Evolutionary conservation across 2,113 vertebrate species (phyloP), one percentile per base, ranked within the genome.

Genomic region (Brachionichthys hirsutus): DNA sequence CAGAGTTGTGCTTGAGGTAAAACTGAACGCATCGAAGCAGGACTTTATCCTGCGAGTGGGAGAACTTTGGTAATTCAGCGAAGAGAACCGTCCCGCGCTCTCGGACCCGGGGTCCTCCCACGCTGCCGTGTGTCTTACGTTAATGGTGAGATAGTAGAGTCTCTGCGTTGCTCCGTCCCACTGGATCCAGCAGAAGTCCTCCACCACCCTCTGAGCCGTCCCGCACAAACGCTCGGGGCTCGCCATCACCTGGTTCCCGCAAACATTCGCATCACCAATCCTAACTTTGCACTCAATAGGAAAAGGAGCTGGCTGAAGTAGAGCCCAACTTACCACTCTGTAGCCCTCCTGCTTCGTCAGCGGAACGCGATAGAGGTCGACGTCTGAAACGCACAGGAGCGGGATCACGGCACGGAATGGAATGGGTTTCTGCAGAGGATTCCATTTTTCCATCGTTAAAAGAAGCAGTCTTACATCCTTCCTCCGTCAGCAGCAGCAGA

Each of bases 131-230:
- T 67, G 49, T 41, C 35, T 80, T 86, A 94, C 94, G 93, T 91
- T 92, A 35, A 80, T 70, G 7, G 91, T 82, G 83, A 97, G 84
- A 80, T 92, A 95, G 88, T 94, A 97, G 11, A 99, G 88, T 69
- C 95, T 94, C 73, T 99, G 96, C 15, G 90, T 88, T 66, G 89
- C 77, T 77, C 87, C 89, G 75, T 99, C 95, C 96, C 96, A 99
- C 56, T 98, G 97, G 60, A 92, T 89, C 95, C 95, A 99, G 70
- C 91, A 71, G 54, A 98, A 87, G 65, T 99, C 95, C 73, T 98
- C 97, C 3, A 75, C 91, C 70, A 99, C 85, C 83, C 85, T 92
- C 69, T 93, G 88, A 2, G 51, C 73, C 0, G 56, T 68, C 89
- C 82, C 95, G 62, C 86, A 88, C 83, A 98, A 85, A 34, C 82